Conservation (phyloP, 1,140 invertebrate species). For the Holotrichia oblita region DNA sequence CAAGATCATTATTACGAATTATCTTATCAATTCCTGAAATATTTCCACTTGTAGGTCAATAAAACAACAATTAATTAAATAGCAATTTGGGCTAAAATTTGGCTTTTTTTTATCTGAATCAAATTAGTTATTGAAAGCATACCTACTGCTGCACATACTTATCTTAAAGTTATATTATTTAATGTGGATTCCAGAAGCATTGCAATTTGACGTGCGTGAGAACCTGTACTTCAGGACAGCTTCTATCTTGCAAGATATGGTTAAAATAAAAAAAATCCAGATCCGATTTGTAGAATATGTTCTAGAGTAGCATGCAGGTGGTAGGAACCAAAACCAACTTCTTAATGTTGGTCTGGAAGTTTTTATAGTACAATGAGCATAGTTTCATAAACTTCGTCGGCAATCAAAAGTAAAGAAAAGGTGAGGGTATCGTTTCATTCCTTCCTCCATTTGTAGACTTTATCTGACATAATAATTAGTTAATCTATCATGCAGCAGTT, state of each 20-base stretch:
- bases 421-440: conserved; percentile 89
- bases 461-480: conserved; percentile 89
- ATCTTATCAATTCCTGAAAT: no score
- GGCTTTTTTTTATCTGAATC: neutral
- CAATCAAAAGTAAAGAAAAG: conserved; percentile 82
- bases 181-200: conserved; percentile 59
- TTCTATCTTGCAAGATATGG: conserved; percentile 75
- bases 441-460: conserved; percentile 87
- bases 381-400: conserved; percentile 75
- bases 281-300: conserved; percentile 64
- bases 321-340: conserved; percentile 82
- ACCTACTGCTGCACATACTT: conserved; percentile 74
- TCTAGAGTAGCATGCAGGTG: conserved; percentile 79
- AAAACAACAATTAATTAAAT: no score
- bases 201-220: conserved; percentile 44
- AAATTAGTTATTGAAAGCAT: conserved; percentile 71
- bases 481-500: conserved; percentile 79
- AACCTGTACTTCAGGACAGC: conserved; percentile 82
- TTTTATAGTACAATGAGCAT: neutral
- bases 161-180: conserved; percentile 68
- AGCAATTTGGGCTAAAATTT: no score
- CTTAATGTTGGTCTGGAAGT: conserved; percentile 62
- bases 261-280: conserved; percentile 69
- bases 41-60: no score
- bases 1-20: no score